Evolutionary conservation across 2,797 vertebrate species (phyloP).

Genomic region (Aselliscus stoliczkanus): DNA sequence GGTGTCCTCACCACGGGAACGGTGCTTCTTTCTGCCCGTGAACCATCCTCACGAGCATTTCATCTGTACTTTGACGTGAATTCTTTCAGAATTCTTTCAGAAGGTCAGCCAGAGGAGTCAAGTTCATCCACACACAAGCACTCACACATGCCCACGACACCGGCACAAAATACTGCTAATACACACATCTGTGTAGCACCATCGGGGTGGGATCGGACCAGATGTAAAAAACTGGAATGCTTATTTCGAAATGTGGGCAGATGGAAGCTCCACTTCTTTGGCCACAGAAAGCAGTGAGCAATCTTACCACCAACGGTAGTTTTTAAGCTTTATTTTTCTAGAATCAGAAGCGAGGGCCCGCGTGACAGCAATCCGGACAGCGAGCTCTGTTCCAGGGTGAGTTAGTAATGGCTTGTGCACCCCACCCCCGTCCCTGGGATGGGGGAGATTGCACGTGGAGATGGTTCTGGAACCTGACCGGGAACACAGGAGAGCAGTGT

Average conservation of each 20-base stretch:
- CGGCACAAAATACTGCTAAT: conserved; percentile 30
- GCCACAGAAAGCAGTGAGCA: conserved; percentile 32
- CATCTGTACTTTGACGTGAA: neutral
- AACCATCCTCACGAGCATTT: neutral
- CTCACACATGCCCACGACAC: neutral
- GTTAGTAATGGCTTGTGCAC: neutral
- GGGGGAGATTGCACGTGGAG: neutral
- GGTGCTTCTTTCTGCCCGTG: neutral
- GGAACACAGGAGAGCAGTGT: no score
- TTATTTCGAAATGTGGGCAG: conserved; percentile 47
- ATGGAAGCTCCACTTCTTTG: conserved; percentile 14
- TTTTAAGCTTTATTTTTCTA: neutral
- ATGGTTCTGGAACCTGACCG: neutral
- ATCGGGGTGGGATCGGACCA: conserved; percentile 36
- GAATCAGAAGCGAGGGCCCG: neutral
- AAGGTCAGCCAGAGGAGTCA: neutral
- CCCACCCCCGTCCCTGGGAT: neutral
- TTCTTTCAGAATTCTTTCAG: neutral
- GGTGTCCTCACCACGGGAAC: conserved; percentile 36
- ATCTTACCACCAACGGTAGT: neutral
- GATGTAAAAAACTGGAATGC: conserved; percentile 30
- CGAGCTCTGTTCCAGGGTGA: neutral
- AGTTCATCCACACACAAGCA: neutral
- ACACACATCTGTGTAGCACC: neutral
- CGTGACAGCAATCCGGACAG: neutral